Base-by-base conservation (phyloP, 2,113 vertebrate species). In the Climacteris rufus region DNA sequence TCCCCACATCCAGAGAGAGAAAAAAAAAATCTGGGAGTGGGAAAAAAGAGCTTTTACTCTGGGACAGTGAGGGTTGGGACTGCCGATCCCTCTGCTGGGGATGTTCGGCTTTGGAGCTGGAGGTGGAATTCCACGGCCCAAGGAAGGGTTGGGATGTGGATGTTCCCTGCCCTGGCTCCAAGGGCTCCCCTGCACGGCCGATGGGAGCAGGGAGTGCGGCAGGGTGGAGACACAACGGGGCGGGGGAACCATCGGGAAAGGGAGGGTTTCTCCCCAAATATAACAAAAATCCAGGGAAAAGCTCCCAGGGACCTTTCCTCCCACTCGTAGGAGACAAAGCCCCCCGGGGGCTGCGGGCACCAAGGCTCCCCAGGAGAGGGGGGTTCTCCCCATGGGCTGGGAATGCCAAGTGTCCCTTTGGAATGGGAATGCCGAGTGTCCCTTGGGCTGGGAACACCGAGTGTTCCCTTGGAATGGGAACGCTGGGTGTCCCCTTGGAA, bases 401-500 rank as follows among this genome's bases (percentile, higher is more conserved):
- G n/a, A n/a, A n/a, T n/a, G n/a, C n/a, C n/a, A n/a, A n/a, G n/a
- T n/a, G n/a, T n/a, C n/a, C n/a, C n/a, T n/a, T n/a, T n/a, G n/a
- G n/a, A n/a, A n/a, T n/a, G n/a, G n/a, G n/a, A n/a, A n/a, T n/a
- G n/a, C n/a, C n/a, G n/a, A n/a, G n/a, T n/a, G n/a, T n/a, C n/a
- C n/a, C n/a, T n/a, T n/a, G n/a, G n/a, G n/a, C n/a, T n/a, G n/a
- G n/a, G n/a, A n/a, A n/a, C n/a, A n/a, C n/a, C n/a, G 31, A 4
- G 31, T 42, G 4, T 52, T 17, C 30, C 45, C 15, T 1, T 12
- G 60, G 56, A 22, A 33, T 13, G 53, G 50, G n/a, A 50, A 27
- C 13, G 7, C 18, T 0, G 1, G 39, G 39, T 15, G 44, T 20
- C n/a, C 37, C 31, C 15, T 5, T 0, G 31, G 31, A 4, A 8